Evolutionary conservation across 2,113 vertebrate genomes (phyloP), one percentile per base, ranked within the genome.

Genomic region (Syrrhaptes paradoxus): DNA sequence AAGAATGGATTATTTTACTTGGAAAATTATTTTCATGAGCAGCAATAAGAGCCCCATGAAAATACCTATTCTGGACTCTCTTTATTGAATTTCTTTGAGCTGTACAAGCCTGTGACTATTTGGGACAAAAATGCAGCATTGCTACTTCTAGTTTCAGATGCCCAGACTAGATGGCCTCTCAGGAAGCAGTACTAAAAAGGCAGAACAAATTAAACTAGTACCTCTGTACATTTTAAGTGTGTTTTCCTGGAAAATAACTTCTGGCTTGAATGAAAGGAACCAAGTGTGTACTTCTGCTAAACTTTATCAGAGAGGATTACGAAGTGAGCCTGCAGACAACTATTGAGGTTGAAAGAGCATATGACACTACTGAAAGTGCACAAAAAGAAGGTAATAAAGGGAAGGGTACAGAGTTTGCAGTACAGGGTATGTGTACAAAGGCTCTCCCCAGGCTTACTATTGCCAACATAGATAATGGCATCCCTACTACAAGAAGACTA

Each of bases 251-350:
- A 95, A 94, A 95, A 87, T 57, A 70, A 41, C 58, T 54, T 43
- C 12, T 76, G 76, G 38, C 57, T 93, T 68, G 32, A 90, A 78
- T 68, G 65, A 86, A 96, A 93, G 57, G 72, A 88, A 48, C 59
- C 36, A 63, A 81, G 19, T 43, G n/a, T 87, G 34, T 76, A 45
- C 46, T 86, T 96, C 85, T 90, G 85, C 66, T 67, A 66, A 43
- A 86, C 57, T 89, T 90, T 90, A 91, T 92, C 65, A 34, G 75
- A 78, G 20, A 92, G 72, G 76, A 82, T 94, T 92, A 86, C 38
- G 85, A 36, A 83, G 57, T 85, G 62, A 95, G 67, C 45, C 85
- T 84, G 63, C 45, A 89, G 78, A 92, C 66, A 90, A 22, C 81
- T 76, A 57, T 5, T 57, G 90, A 88, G 68, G 59, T 77, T 91